A percentile compares a stretch with the other conserved stretches of the same genome.
These are phyloP conservation scores for Antedon mediterranea DNA, from an alignment of 53 echinoderm and acorn worm genomes.

Conservation along the genomic window DNA sequence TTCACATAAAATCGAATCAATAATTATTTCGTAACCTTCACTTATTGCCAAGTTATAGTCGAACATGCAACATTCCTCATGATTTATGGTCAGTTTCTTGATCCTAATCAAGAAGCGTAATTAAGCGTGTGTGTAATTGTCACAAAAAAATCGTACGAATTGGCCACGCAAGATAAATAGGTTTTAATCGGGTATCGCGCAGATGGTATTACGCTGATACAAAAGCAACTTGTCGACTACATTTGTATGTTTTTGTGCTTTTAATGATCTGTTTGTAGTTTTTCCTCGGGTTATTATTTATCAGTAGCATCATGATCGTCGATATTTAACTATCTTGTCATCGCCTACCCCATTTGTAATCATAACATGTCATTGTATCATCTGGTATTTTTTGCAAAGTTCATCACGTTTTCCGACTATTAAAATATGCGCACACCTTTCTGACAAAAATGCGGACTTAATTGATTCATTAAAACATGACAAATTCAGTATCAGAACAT, in stretches of 20 bases:
- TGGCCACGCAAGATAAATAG: neutral
- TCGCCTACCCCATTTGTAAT: neutral
- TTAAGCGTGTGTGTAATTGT: neutral
- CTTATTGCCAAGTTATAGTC: too few species aligned
- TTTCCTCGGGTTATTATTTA: neutral
- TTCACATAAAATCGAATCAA: neutral
- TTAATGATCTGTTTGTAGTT: neutral
- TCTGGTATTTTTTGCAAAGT: neutral
- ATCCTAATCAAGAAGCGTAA: neutral
- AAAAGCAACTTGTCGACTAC: neutral
- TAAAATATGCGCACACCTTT: neutral
- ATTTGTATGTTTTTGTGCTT: conserved; percentile 1
- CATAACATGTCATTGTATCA: neutral
- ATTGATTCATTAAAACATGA: neutral
- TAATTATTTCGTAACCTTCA: too few species aligned
- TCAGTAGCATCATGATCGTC: neutral
- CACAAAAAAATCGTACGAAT: neutral
- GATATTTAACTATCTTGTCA: neutral
- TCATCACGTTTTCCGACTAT: neutral
- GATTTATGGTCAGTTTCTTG: neutral
- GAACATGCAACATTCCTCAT: neutral
- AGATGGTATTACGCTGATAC: neutral
- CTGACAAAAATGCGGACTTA: neutral
- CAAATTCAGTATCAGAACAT: neutral
- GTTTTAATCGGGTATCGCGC: neutral